Evolutionary conservation across 1,140 invertebrate genomes (phyloP), one percentile per base, ranked within the genome.

Genomic region (Amyelois transitella): DNA sequence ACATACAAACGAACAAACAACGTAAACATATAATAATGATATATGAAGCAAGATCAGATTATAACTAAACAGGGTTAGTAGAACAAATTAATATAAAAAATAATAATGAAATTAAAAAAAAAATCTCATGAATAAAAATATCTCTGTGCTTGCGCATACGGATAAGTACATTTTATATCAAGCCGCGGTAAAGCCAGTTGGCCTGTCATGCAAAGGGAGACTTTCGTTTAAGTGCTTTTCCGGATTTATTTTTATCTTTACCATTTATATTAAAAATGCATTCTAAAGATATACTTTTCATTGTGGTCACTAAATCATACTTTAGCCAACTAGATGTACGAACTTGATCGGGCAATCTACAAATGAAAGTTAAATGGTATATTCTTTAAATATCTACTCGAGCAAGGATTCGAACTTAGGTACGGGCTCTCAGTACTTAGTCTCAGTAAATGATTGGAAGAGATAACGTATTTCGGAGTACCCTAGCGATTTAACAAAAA

Each of bases 1-100:
- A 84, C 73, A 81, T 69, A 84, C 73, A 64, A 66, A 82, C 70
- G 73, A 65, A 77, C 69, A 77, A 64, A 51, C 44, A 61, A 69
- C 62, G 58, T 66, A 70, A 69, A 82, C 58, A 69, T 67, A 61
- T 66, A 65, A 59, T 51, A 57, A 64, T 55, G 58, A 48, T 61
- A 49, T 64, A 60, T 58, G 54, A 69, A 70, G 70, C 66, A 49
- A 59, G 51, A 57, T 32, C 58, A 62, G 55, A 28, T 50, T 28
- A 28, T 28, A 38, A 47, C 7, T 20, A 19, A 17, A 17, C 45
- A 48, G 18, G 45, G 20, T 48, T 48, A 48, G 10, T 21, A 21
- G 45, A 20, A 47, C n/a, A 53, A 12, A 19, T 12, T 21, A 21
- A n/a, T 38, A 4, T 4, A 38, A 38, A 38, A 4, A 38, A n/a